A percentile compares a stretch with the other conserved stretches of the same genome.
Conservation (phyloP, 2,113 vertebrate genomes). For the Gadus chalcogrammus region DNA sequence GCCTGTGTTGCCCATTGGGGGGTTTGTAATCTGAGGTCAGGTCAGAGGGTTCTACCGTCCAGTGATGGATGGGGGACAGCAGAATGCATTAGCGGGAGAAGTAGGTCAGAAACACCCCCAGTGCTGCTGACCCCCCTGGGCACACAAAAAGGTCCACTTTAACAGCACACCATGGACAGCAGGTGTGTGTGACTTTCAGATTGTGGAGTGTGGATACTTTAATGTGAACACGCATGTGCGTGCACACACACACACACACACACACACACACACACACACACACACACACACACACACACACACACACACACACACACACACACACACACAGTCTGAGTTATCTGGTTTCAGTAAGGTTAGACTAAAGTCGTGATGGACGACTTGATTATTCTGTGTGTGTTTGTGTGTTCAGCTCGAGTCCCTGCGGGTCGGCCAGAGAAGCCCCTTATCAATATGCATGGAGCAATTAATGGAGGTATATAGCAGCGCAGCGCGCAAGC, state of each 20-base stretch:
- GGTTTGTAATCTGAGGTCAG: too few relatives aligned
- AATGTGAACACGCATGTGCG: slow-evolving; percentile 1
- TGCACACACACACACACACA: not conserved
- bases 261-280: not conserved
- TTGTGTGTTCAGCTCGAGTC: not conserved
- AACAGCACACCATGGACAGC: too few relatives aligned
- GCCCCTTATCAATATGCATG: slow-evolving; percentile 69
- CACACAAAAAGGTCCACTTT: too few relatives aligned
- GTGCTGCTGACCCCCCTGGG: too few relatives aligned
- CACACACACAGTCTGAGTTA: not conserved
- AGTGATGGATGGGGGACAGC: not conserved
- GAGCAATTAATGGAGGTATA: slow-evolving; percentile 28
- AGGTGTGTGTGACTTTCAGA: too few relatives aligned
- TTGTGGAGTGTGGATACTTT: too few relatives aligned
- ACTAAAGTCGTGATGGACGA: not conserved
- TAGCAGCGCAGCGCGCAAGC: slow-evolving; percentile 6
- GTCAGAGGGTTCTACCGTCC: too few relatives aligned
- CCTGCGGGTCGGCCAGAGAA: slow-evolving; percentile 46
- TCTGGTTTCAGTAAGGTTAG: not conserved
- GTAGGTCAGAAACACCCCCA: slow-evolving; percentile 36
- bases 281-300: not conserved
- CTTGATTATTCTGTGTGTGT: too few relatives aligned
- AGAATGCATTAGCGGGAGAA: slow-evolving; percentile 33
- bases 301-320: not conserved
- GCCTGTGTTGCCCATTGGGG: not conserved